Percentiles rank a stretch among this genome's conserved stretches.
Conservation (phyloP, 2,797 vertebrate species). For the Chromis chromis region DNA sequence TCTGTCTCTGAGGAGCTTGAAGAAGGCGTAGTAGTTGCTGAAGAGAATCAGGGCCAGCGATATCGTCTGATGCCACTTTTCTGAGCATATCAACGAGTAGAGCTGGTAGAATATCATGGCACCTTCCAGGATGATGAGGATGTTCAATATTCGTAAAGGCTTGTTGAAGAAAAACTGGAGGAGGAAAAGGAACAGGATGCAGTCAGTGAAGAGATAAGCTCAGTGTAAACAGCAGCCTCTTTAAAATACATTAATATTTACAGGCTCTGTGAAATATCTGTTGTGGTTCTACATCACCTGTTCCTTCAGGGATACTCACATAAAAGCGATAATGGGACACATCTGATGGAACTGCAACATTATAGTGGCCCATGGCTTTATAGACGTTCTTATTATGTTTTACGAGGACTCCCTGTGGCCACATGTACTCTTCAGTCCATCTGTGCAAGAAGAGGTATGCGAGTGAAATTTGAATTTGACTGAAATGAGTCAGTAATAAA, state of each 20-base stretch:
- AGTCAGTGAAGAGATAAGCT: slow-evolving; percentile 6
- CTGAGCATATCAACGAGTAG: slow-evolving; percentile 94
- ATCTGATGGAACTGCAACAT: slow-evolving; percentile 97
- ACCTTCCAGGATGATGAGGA: slow-evolving; percentile 95
- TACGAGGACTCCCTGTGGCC: slow-evolving; percentile 97
- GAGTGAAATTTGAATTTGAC: neutral
- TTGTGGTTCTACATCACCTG: neutral
- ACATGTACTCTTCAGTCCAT: slow-evolving; percentile 99
- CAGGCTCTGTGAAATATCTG: neutral
- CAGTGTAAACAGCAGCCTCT: neutral
- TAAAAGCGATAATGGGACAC: slow-evolving; percentile 99
- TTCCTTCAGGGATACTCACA: slow-evolving; percentile 83
- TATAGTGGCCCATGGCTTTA: slow-evolving; percentile 98
- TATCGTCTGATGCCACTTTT: slow-evolving; percentile 99
- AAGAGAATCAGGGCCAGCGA: slow-evolving; percentile 98
- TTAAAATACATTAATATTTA: neutral
- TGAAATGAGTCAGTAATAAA: neutral
- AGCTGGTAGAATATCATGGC: slow-evolving; percentile 98
- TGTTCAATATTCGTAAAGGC: slow-evolving; percentile 97
- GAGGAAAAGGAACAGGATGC: slow-evolving; percentile 14
- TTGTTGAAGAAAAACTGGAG: slow-evolving; percentile 98
- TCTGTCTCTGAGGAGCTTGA: slow-evolving; percentile 97
- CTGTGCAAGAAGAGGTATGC: slow-evolving; percentile 72
- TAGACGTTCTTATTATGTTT: slow-evolving; percentile 99
- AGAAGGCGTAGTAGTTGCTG: slow-evolving; percentile 99